Base-by-base conservation (phyloP, 1,140 invertebrate species). In the Charaxes varanes region DNA sequence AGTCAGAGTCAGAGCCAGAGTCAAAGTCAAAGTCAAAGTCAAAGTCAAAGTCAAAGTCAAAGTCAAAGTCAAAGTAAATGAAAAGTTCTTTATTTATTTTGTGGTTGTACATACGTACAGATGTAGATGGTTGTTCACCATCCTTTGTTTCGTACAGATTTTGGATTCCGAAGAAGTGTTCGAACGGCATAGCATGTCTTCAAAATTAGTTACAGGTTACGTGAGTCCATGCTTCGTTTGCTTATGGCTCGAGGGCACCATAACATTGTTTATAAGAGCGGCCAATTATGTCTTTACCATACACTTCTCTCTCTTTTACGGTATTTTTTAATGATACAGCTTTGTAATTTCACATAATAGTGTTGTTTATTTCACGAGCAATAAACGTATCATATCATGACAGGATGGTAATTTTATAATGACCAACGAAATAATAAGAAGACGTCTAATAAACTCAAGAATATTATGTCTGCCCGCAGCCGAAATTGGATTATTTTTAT, bases 201-300 rank as follows among this genome's bases (percentile, higher is more conserved):
- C 6, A 12, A 51, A 47, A 36, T 49, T 66, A 56, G 69, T 54
- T 43, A 22, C 28, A 33, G 41, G 46, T 48, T 62, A 68, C 62
- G 64, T 71, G 71, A 73, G 62, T 65, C 48, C 61, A 65, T 63
- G 63, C 65, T 72, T 76, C 67, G 69, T 79, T 73, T 76, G 63
- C 51, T 61, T 56, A 30, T 59, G 30, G 58, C 74, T 56, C 40
- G 44, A 52, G 65, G 72, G 67, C 63, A 64, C 63, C 70, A 52
- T 41, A 46, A 62, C 50, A 70, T 73, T 79, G 74, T 76, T 69
- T 79, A 69, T 58, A 59, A 60, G 63, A 68, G 63, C 59, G 53
- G 51, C 65, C 71, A 73, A 79, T 79, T 79, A 71, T 65, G 66
- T 68, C 62, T 69, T 76, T 62, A 72, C 62, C 68, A 63, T 61